Conservation (phyloP, 2,888 invertebrate species). For the Agonopterix arenella region DNA sequence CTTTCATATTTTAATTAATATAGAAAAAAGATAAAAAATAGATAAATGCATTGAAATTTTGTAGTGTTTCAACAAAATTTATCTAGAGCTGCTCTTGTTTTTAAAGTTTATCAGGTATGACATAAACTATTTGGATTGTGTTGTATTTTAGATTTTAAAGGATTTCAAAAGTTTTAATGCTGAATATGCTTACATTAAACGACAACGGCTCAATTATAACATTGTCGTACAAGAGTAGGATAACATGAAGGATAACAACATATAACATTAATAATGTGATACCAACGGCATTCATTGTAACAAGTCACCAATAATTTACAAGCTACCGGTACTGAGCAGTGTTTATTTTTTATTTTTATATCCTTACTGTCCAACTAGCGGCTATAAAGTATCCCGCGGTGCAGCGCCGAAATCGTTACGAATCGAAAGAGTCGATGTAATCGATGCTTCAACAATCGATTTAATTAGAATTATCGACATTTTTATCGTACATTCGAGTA, state of each 20-base stretch:
- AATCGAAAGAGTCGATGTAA: conserved; percentile 48
- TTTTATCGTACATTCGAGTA: conserved; percentile 34
- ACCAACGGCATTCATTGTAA: conserved; percentile 20
- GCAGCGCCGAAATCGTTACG: conserved; percentile 52
- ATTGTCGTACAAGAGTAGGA: not conserved
- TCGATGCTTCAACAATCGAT: conserved; percentile 70
- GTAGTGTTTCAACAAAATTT: no score
- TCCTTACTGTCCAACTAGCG: conserved; percentile 15
- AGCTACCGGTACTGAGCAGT: conserved; percentile 48
- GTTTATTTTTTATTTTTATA: conserved; percentile 20
- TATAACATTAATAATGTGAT: conserved; percentile 2
- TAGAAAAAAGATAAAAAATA: no score
- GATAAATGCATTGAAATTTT: no score
- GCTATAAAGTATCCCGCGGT: conserved; percentile 36
- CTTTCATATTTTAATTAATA: no score
- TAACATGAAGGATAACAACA: conserved; percentile 6
- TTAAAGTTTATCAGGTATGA: no score
- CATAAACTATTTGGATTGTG: no score
- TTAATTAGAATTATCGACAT: conserved; percentile 68
- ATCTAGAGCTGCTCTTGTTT: no score
- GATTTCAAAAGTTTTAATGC: no score
- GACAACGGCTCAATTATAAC: not conserved
- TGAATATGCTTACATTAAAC: no score
- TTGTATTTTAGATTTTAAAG: no score
- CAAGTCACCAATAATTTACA: conserved; percentile 36